Conservation (phyloP, 1,140 invertebrate species). For the Ephestia elutella region DNA sequence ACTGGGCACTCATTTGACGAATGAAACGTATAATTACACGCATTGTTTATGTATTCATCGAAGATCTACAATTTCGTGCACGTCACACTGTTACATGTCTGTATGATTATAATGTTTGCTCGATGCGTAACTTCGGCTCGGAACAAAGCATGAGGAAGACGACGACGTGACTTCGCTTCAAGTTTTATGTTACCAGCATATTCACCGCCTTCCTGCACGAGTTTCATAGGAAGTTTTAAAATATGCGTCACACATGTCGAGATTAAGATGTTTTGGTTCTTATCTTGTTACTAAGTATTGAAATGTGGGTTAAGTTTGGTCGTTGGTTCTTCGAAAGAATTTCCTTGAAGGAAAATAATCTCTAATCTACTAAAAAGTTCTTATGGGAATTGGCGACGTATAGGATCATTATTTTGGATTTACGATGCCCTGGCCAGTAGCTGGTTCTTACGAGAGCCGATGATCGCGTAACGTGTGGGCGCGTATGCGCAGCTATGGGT, state of each 20-base stretch:
- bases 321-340: neutral
- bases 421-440: conserved; percentile 15
- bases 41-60: conserved; percentile 11
- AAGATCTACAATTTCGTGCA: neutral
- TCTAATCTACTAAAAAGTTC: too few species aligned
- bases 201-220: neutral
- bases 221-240: conserved; percentile 2
- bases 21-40: conserved; percentile 13
- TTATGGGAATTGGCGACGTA: neutral
- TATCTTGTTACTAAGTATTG: neutral
- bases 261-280: neutral
- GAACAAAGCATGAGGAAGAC: conserved; percentile 6
- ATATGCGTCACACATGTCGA: neutral
- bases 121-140: neutral
- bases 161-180: neutral
- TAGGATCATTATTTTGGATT: neutral
- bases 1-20: conserved; percentile 7
- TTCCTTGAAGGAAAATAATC: too few species aligned
- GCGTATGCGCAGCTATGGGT: conserved; percentile 55
- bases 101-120: neutral
- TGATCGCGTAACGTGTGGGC: conserved; percentile 58
- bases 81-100: neutral
- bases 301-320: neutral
- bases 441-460: conserved; percentile 19
- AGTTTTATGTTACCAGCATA: conserved; percentile 1